Base-by-base conservation (phyloP, 1,140 invertebrate genomes). In the Scylla paramamosain region DNA sequence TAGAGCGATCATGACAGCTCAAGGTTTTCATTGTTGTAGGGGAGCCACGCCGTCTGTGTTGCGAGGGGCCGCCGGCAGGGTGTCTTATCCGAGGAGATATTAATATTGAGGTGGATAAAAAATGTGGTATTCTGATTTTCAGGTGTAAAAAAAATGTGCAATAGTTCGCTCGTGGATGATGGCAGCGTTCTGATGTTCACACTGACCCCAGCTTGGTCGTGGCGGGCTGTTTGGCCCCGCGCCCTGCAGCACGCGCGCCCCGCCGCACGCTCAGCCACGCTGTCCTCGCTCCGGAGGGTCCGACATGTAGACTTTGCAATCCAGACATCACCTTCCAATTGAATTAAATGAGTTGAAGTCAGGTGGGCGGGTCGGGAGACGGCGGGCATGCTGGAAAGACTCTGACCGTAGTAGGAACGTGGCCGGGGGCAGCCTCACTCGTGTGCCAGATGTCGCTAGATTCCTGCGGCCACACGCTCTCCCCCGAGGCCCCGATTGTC, bases 391-490 rank as follows among this genome's bases (percentile, higher is more conserved):
- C 84, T 89, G 94, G 86, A 94, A 94, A 89, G 46, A 83, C 86
- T 90, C 94, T 91, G 89, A 84, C 94, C 89, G 82, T 92, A 92
- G 67, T 92, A 92, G 94, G 89, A 95, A 91, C 67, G 77, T 87
- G 82, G 89, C 94, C 89, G 46, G 20, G 89, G 94, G 89, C 89
- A 82, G n/a, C 87, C 46, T 25, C 67, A 84, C 94, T 52, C 94
- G 94, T 89, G 90, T 95, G 90, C 94, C 94, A 95, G 94, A 95
- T 95, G 94, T 95, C 94, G 90, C 94, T 92, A 95, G 88, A 94
- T 94, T 91, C 89, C 93, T 91, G 88, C 90, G 90, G 89, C 89
- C 67, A 84, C 90, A 91, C 94, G 89, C 94, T 91, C 59, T 52
- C 46, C 89, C 89, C 88, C 25, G 87, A 82, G 87, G 87, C 93